These are phyloP conservation scores for Mya arenaria DNA, from an alignment of 1,140 invertebrate genomes.

Conservation along the genomic window DNA sequence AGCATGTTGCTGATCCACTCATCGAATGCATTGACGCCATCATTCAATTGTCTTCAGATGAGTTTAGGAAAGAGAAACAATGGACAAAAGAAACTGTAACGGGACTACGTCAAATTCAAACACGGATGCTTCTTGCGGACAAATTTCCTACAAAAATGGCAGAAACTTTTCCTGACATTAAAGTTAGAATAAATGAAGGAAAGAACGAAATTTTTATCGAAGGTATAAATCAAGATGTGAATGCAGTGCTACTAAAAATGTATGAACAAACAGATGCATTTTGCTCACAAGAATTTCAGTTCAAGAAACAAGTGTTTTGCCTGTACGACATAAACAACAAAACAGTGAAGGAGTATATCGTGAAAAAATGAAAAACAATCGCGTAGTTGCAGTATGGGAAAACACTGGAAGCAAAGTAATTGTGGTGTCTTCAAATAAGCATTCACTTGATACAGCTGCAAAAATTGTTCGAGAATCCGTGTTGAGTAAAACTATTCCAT, in stretches of 20 bases:
- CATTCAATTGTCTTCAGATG: constrained; percentile 6
- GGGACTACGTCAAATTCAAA: constrained; percentile 4
- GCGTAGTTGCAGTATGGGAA: constrained; percentile 9
- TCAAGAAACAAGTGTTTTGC: not conserved
- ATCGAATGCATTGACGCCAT: constrained; percentile 2
- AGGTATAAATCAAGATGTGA: constrained; percentile 9
- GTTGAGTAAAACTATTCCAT: not conserved
- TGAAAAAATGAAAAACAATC: constrained; percentile 21
- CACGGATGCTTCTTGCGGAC: constrained; percentile 18
- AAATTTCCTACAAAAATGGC: constrained; percentile 15
- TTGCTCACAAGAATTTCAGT: not conserved
- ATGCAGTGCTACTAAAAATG: constrained; percentile 12
- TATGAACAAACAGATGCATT: not conserved
- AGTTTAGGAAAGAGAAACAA: constrained; percentile 22
- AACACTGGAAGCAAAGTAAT: not conserved
- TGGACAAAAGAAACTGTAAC: constrained; percentile 10
- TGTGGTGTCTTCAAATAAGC: not conserved
- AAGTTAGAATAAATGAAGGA: constrained; percentile 25
- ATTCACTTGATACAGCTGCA: not conserved
- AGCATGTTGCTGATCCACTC: not conserved
- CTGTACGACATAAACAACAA: not conserved
- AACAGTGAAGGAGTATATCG: constrained; percentile 13
- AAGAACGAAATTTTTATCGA: constrained; percentile 22
- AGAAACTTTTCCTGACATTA: not conserved
- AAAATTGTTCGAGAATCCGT: not conserved